phyloP scores from a whole-genome alignment of 2,888 invertebrate species.

The Parnassius smintheus region DNA sequence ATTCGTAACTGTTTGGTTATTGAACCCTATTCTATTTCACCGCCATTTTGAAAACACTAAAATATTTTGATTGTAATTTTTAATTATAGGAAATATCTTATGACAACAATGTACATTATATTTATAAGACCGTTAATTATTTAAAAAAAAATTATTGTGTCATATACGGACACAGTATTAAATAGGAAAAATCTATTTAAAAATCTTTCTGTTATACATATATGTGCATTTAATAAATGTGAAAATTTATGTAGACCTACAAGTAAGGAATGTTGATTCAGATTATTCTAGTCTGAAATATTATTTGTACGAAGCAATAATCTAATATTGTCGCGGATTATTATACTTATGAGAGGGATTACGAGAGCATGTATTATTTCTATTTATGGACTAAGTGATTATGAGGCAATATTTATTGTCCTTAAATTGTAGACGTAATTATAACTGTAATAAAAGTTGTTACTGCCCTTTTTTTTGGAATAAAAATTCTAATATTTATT shows the following conservation, averaged over 20 bases:
- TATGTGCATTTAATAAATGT: slow-evolving; percentile 18
- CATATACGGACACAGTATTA: slow-evolving; percentile 22
- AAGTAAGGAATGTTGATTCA: slow-evolving; percentile 5
- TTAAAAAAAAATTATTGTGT: slow-evolving; percentile 16
- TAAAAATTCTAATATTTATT: too few species aligned
- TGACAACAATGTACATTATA: slow-evolving; percentile 14
- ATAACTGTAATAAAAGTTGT: too few species aligned
- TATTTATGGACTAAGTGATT: slow-evolving; percentile 17
- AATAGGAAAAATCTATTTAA: slow-evolving; percentile 8
- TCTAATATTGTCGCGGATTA: not conserved
- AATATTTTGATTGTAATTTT: slow-evolving; percentile 20
- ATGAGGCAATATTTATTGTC: not conserved
- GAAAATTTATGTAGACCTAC: slow-evolving; percentile 11
- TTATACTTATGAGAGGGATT: not conserved
- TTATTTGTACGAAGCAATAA: not conserved
- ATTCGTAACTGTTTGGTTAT: not conserved
- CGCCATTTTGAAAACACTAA: slow-evolving; percentile 3
- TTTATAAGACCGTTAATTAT: slow-evolving; percentile 17
- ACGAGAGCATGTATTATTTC: not conserved
- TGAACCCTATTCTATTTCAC: not conserved
- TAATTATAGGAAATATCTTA: slow-evolving; percentile 17
- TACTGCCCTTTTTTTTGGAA: too few species aligned
- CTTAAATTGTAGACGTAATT: too few species aligned
- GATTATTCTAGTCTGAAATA: slow-evolving; percentile 7
- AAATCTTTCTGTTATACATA: not conserved